Base-by-base conservation (phyloP, 1,140 invertebrate genomes). In the Pomacea maculata region DNA sequence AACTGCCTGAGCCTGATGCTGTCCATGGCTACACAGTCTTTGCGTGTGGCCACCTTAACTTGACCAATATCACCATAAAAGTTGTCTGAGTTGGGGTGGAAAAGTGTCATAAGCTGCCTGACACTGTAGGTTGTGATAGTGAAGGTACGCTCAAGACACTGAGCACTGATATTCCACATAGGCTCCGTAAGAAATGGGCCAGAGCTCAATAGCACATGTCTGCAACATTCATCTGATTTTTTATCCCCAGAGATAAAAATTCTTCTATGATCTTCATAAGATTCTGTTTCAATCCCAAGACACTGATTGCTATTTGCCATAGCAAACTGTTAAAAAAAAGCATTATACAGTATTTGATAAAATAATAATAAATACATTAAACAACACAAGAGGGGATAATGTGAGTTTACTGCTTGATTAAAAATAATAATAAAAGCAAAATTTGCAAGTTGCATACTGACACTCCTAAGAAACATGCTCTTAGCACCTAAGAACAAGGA, bases 51-150 rank as follows among this genome's bases (percentile, higher is more conserved):
- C 5, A 98, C 96, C 93, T 97, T 97, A 0, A 98, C 96, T 82
- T 96, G 96, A 7, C 96, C 96, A 80, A 96, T 92, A 89, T 98
- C 97, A 4, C 97, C 97, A 91, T 97, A 97, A 90, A 98, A 98
- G 85, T 96, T 97, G 84, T 97, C 96, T 0, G 96, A 97, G 85
- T 96, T 95, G 82, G 95, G 94, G 85, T 96, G 95, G 88, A 97
- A 98, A 9, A 96, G 96, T 85, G 95, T 94, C 57, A 96, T 96
- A 29, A 98, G 91, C 91, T 97, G 96, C 74, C 95, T 94, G 29
- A 97, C 89, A 61, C 96, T 95, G 78, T 95, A 95, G 15, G 97
- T 93, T 29, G 96, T 96, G 21, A 97, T 94, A 15, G 95, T 94
- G 83, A 95, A 95, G 29, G 96, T 95, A 84, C 95, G 93, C 87